Evolutionary conservation across 1,140 invertebrate genomes (phyloP).

Genomic region (Philaenus spumarius): DNA sequence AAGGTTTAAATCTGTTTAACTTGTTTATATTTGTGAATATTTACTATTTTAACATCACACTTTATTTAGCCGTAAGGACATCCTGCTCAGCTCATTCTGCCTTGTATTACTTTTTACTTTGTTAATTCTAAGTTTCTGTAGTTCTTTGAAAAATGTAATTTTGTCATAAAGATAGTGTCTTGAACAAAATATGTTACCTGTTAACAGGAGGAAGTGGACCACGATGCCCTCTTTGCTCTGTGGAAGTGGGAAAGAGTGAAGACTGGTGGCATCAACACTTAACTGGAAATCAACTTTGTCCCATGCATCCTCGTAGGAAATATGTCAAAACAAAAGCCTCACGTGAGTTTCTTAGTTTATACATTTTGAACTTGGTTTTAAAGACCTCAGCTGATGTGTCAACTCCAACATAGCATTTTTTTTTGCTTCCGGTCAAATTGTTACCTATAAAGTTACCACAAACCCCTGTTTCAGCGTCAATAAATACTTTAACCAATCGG

Average conservation of each 20-base stretch:
- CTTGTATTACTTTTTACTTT: too few species aligned
- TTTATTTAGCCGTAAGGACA: neutral
- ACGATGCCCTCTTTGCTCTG: conserved; percentile 68
- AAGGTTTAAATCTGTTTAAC: too few species aligned
- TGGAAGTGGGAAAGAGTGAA: conserved; percentile 51
- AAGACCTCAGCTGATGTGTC: too few species aligned
- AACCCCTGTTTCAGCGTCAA: too few species aligned
- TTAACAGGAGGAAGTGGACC: conserved; percentile 28
- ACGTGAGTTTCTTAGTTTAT: neutral
- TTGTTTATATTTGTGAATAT: too few species aligned
- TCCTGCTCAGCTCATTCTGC: neutral
- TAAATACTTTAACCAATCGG: too few species aligned
- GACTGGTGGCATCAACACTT: conserved; percentile 62
- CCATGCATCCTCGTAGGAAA: conserved; percentile 45
- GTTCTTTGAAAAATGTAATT: neutral
- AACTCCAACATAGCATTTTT: too few species aligned
- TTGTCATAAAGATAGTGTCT: neutral
- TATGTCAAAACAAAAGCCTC: conserved; percentile 3
- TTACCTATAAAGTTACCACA: too few species aligned
- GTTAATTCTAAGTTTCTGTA: too few species aligned
- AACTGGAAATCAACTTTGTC: conserved; percentile 44
- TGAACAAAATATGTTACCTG: neutral
- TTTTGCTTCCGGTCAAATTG: too few species aligned
- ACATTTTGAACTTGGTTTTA: too few species aligned
- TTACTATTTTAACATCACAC: too few species aligned